phyloP scores from a whole-genome alignment of 2,888 invertebrate genomes.

The Acrobasis consociella region DNA sequence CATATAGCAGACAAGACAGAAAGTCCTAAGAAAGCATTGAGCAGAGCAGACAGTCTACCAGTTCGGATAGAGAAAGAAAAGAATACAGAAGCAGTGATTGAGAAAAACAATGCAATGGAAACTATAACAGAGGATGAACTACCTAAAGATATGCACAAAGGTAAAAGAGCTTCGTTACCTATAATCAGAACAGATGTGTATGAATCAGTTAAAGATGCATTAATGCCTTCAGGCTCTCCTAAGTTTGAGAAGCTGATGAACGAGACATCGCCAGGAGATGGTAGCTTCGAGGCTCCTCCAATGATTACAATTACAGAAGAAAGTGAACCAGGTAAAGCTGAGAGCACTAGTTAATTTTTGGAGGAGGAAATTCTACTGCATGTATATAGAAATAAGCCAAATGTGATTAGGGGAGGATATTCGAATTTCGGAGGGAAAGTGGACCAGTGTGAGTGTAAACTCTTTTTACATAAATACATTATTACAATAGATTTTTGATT shows the following conservation, averaged over 20 bases:
- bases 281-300: constrained; percentile 60
- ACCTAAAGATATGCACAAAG: constrained; percentile 58
- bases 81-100: constrained; percentile 37
- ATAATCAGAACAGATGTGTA: constrained; percentile 77
- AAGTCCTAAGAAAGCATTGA: constrained; percentile 74
- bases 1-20: constrained; percentile 61
- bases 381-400: constrained; percentile 47
- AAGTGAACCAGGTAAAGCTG: constrained; percentile 67
- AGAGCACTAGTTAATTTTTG: constrained; percentile 68
- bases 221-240: constrained; percentile 77
- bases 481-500: too few species aligned
- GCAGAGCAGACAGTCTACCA: constrained; percentile 80
- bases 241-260: constrained; percentile 83
- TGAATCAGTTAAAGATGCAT: constrained; percentile 80
- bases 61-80: constrained; percentile 78
- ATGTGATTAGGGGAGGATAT: constrained; percentile 33
- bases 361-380: constrained; percentile 42
- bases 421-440: constrained; percentile 24
- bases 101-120: constrained; percentile 53
- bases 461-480: too few species aligned
- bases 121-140: constrained; percentile 69
- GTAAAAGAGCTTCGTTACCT: constrained; percentile 71
- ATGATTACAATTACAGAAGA: constrained; percentile 80
- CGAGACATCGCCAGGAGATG: constrained; percentile 72
- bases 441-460: constrained; percentile 24